Evolutionary conservation across 92 coral and sea anemone species (phyloP).

Genomic region (Heliopora coerulea): DNA sequence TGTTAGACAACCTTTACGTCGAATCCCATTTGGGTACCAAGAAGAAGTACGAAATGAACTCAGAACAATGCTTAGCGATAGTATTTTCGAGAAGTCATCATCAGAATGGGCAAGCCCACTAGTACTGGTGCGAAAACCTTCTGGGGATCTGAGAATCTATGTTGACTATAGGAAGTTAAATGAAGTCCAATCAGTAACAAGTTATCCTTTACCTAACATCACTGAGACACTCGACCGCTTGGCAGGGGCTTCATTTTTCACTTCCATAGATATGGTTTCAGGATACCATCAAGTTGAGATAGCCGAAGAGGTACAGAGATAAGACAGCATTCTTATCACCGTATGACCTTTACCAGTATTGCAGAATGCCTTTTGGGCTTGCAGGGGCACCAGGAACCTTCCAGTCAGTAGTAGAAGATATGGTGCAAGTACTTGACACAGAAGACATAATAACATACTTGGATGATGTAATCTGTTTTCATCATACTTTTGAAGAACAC

Average conservation of each 20-base stretch:
- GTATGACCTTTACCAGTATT: conserved; percentile 52
- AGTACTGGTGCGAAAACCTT: conserved; percentile 41
- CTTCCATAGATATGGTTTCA: conserved; percentile 49
- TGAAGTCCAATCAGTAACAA: conserved; percentile 50
- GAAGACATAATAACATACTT: conserved; percentile 55
- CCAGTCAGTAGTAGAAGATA: conserved; percentile 49
- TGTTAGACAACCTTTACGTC: conserved; percentile 19
- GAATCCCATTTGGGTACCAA: conserved; percentile 45
- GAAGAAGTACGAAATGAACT: conserved; percentile 48
- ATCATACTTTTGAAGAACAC: conserved; percentile 50
- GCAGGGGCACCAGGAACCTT: conserved; percentile 56
- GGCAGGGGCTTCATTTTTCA: conserved; percentile 43
- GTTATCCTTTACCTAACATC: conserved; percentile 43
- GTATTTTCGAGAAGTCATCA: conserved; percentile 48
- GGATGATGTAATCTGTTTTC: conserved; percentile 61
- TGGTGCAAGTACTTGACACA: conserved; percentile 40
- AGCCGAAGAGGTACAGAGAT: conserved; percentile 17
- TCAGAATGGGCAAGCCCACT: conserved; percentile 53
- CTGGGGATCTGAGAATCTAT: conserved; percentile 47
- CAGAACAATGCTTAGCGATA: conserved; percentile 49
- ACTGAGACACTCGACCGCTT: conserved; percentile 35
- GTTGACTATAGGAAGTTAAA: conserved; percentile 56
- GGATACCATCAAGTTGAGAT: conserved; percentile 39
- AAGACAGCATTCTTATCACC: conserved; percentile 57
- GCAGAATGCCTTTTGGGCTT: conserved; percentile 54